Evolutionary conservation across 2,113 vertebrate species (phyloP).

Genomic region (Myxocyprinus asiaticus): DNA sequence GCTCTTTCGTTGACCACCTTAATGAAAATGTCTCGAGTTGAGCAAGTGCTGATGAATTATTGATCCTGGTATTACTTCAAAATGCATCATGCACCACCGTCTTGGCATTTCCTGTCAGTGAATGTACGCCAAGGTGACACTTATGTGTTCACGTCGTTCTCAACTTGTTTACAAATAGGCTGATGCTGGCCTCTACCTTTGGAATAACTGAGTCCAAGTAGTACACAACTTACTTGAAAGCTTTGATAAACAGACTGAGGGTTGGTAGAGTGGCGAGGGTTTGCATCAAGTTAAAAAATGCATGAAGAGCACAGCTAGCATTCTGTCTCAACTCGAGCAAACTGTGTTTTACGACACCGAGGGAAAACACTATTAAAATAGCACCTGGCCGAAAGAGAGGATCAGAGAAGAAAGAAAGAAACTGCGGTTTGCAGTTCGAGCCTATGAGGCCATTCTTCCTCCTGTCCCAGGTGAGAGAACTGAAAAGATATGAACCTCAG

Average conservation of each 20-base stretch:
- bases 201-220: conserved; percentile 67
- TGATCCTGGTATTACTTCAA: conserved; percentile 73
- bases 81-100: conserved; percentile 55
- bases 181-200: conserved; percentile 69
- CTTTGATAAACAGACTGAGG: conserved; percentile 45
- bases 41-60: conserved; percentile 81
- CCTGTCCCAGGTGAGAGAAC: conserved; percentile 78
- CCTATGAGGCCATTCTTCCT: conserved; percentile 81
- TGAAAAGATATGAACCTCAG: conserved; percentile 79
- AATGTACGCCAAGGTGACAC: conserved; percentile 73
- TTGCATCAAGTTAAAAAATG: conserved; percentile 81
- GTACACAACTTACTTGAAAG: conserved; percentile 72
- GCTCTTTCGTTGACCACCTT: conserved; percentile 61
- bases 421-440: conserved; percentile 76
- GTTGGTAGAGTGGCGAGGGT: conserved; percentile 62
- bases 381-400: conserved; percentile 72
- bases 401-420: conserved; percentile 77
- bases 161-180: conserved; percentile 84
- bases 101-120: no score
- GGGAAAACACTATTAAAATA: conserved; percentile 85
- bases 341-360: conserved; percentile 78
- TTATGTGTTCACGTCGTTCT: conserved; percentile 76
- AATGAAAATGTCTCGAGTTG: conserved; percentile 70
- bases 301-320: conserved; percentile 79
- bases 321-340: conserved; percentile 71